Percentiles rank a stretch among this genome's conserved stretches.
These are phyloP conservation scores for Aleadryas rufinucha DNA, from an alignment of 2,113 vertebrate species.

Conservation along the genomic window DNA sequence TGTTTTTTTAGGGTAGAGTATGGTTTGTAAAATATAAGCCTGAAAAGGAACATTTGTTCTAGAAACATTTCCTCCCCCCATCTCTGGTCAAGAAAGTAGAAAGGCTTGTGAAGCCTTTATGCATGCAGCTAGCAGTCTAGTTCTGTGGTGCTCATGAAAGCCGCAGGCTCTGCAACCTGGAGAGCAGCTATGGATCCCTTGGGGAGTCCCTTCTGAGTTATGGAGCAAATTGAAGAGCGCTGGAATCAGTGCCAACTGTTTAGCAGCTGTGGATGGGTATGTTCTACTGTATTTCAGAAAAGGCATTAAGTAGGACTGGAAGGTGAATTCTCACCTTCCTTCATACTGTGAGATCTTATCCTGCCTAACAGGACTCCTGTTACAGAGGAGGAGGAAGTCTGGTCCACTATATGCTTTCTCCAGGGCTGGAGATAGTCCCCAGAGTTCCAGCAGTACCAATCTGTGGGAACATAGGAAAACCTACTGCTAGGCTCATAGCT, in stretches of 20 bases:
- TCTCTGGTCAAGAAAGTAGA: background rate
- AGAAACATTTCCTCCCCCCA: background rate
- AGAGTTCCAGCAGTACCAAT: background rate
- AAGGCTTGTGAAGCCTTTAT: background rate
- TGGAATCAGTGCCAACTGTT: background rate
- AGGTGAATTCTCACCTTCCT: background rate
- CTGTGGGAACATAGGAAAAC: background rate
- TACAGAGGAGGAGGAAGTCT: background rate
- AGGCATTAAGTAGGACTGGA: background rate
- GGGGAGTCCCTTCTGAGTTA: background rate
- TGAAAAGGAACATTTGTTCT: background rate
- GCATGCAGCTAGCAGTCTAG: background rate
- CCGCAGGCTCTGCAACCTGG: background rate
- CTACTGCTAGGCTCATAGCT: background rate
- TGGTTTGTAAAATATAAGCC: background rate
- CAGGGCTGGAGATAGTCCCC: background rate
- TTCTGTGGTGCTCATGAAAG: background rate
- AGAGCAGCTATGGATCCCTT: accelerated
- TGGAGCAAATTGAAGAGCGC: accelerated
- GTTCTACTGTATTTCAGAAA: background rate
- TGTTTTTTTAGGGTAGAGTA: background rate
- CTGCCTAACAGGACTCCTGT: background rate
- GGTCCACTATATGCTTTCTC: background rate
- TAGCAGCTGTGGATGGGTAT: background rate
- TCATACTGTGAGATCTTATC: background rate